Evolutionary conservation across 1,140 invertebrate species (phyloP).

Genomic region (Coboldia fuscipes): DNA sequence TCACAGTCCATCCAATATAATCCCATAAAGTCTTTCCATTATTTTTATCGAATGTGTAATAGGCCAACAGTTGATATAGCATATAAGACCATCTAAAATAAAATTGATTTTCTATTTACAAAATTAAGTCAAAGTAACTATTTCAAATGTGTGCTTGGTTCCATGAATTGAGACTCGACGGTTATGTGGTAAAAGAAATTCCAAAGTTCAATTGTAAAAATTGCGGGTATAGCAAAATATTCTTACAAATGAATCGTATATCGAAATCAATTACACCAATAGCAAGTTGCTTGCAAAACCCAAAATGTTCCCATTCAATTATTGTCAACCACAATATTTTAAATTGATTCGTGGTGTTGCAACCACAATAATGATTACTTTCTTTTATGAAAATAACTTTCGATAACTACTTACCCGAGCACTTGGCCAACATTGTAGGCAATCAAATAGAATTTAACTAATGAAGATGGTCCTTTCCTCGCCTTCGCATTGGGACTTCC

Average conservation of each 20-base stretch:
- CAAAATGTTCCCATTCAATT: neutral
- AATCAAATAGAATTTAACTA: conserved; percentile 29
- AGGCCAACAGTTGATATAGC: conserved; percentile 33
- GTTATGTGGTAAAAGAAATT: neutral
- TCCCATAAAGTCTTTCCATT: conserved; percentile 35
- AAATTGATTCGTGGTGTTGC: no score
- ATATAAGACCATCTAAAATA: conserved; percentile 51
- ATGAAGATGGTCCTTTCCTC: conserved; percentile 4
- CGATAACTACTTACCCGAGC: conserved; percentile 21
- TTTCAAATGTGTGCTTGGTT: neutral
- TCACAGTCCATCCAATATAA: conserved; percentile 38
- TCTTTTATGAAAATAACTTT: no score
- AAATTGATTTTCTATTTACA: conserved; percentile 2
- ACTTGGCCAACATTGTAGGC: conserved; percentile 30
- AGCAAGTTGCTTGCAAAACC: neutral
- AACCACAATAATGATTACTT: no score
- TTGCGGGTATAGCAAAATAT: conserved; percentile 1
- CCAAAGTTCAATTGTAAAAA: neutral
- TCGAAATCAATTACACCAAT: neutral
- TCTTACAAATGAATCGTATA: neutral
- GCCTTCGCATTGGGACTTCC: no score
- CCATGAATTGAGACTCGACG: neutral
- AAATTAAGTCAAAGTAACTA: conserved; percentile 1
- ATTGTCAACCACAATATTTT: no score
- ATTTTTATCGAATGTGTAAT: conserved; percentile 24